Conservation (phyloP, 2,888 invertebrate species). For the Ametastegia equiseti region DNA sequence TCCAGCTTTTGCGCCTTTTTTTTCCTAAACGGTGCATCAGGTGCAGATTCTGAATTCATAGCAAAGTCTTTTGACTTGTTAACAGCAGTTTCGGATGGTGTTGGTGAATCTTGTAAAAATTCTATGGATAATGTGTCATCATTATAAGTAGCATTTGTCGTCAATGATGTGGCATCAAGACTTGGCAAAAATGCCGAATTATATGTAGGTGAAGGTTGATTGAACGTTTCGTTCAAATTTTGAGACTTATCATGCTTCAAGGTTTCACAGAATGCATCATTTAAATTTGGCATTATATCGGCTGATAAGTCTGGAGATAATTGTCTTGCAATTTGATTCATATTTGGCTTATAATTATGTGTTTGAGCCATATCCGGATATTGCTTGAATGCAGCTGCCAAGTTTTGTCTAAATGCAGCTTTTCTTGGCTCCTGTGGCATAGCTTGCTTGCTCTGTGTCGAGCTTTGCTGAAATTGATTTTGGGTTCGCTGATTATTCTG, state of each 20-base stretch:
- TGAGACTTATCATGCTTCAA: constrained; percentile 60
- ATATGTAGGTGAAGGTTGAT: constrained; percentile 51
- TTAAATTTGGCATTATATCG: constrained; percentile 69
- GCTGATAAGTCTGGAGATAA: constrained; percentile 66
- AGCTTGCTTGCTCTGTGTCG: constrained; percentile 63
- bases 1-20: constrained; percentile 73
- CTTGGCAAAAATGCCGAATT: constrained; percentile 56
- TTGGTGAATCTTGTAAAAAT: constrained; percentile 68
- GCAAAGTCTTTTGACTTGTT: constrained; percentile 66
- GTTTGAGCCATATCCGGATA: constrained; percentile 56
- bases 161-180: constrained; percentile 67
- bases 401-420: constrained; percentile 62
- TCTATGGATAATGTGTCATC: constrained; percentile 72
- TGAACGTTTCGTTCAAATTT: constrained; percentile 69
- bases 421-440: constrained; percentile 71
- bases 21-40: constrained; percentile 69
- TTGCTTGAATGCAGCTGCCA: constrained; percentile 58
- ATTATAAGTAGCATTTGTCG: constrained; percentile 73
- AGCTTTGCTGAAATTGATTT: constrained; percentile 65
- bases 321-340: constrained; percentile 57
- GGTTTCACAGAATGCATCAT: constrained; percentile 69
- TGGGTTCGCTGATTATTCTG: constrained; percentile 65
- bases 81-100: constrained; percentile 63
- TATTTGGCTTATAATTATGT: constrained; percentile 52
- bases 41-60: constrained; percentile 66